phyloP scores from a whole-genome alignment of 2,888 invertebrate species.

The Caenorhabditis panamensis region DNA sequence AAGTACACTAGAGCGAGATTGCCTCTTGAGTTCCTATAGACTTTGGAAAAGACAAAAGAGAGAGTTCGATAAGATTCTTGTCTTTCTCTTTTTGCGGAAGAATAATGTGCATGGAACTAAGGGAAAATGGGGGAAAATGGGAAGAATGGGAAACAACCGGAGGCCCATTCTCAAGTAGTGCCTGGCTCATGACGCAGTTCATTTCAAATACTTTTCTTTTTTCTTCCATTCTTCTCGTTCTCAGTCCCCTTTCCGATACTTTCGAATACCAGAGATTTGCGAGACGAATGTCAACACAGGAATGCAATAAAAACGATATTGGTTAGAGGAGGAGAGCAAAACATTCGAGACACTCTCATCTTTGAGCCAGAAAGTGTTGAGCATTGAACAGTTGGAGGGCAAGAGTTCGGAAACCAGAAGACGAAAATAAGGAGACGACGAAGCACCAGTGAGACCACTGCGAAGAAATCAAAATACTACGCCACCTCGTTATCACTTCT shows the following conservation, averaged over 20 bases:
- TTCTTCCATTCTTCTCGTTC: background rate
- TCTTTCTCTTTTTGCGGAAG: background rate
- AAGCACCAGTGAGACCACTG: background rate
- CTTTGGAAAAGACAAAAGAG: too few species aligned
- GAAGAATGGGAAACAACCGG: background rate
- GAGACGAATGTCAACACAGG: constrained; percentile 27
- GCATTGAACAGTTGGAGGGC: constrained; percentile 42
- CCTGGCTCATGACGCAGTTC: constrained; percentile 46
- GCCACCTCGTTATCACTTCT: background rate
- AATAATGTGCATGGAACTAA: background rate
- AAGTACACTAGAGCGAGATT: too few species aligned
- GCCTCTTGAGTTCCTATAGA: too few species aligned
- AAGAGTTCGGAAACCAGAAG: constrained; percentile 13
- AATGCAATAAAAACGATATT: constrained; percentile 49
- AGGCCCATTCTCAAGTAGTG: constrained; percentile 22
- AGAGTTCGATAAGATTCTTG: background rate
- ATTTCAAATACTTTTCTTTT: constrained; percentile 33
- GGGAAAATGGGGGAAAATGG: background rate
- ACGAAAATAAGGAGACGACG: background rate
- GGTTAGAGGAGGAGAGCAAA: constrained; percentile 9
- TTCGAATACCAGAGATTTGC: constrained; percentile 24
- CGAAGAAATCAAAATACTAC: background rate
- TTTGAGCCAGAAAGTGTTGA: constrained; percentile 35
- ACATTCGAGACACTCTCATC: constrained; percentile 41
- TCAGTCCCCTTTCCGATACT: background rate